These are phyloP conservation scores for Epinephelus awoara DNA, from an alignment of 2,797 vertebrate species.

Conservation along the genomic window DNA sequence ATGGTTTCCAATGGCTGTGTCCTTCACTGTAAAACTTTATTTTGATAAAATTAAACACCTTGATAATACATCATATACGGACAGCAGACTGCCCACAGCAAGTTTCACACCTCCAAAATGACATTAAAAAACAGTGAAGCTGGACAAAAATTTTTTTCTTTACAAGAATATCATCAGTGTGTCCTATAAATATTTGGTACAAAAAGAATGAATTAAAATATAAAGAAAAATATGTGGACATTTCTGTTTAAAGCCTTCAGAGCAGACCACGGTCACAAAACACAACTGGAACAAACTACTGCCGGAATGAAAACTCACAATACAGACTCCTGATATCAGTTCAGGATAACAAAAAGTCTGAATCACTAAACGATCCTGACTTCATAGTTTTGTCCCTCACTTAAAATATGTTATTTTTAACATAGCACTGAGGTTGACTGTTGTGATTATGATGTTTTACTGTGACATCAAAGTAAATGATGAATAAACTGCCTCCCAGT, in stretches of 20 bases:
- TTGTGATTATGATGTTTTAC: constrained; percentile 37
- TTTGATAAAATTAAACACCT: constrained; percentile 81
- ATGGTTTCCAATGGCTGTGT: neutral
- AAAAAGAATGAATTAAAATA: constrained; percentile 90
- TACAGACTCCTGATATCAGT: constrained; percentile 31
- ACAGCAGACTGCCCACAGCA: constrained; percentile 70
- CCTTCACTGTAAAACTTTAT: constrained; percentile 85
- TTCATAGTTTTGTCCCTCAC: constrained; percentile 2
- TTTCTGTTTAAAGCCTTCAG: constrained; percentile 61
- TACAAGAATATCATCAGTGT: constrained; percentile 75
- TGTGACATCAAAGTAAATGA: constrained; percentile 19
- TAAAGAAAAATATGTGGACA: constrained; percentile 84
- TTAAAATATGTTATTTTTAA: constrained; percentile 7
- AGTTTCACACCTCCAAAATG: constrained; percentile 77
- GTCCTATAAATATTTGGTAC: constrained; percentile 95
- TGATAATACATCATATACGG: constrained; percentile 70
- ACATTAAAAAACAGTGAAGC: constrained; percentile 77
- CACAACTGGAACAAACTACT: constrained; percentile 73
- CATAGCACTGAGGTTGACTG: constrained; percentile 34
- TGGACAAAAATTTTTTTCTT: constrained; percentile 49
- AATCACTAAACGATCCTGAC: neutral
- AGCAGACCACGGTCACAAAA: constrained; percentile 67
- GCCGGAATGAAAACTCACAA: constrained; percentile 35
- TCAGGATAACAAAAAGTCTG: constrained; percentile 17
- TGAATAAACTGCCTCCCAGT: neutral